These are phyloP conservation scores for Conopomorpha cramerella DNA, from an alignment of 1,140 invertebrate species.

Conservation along the genomic window DNA sequence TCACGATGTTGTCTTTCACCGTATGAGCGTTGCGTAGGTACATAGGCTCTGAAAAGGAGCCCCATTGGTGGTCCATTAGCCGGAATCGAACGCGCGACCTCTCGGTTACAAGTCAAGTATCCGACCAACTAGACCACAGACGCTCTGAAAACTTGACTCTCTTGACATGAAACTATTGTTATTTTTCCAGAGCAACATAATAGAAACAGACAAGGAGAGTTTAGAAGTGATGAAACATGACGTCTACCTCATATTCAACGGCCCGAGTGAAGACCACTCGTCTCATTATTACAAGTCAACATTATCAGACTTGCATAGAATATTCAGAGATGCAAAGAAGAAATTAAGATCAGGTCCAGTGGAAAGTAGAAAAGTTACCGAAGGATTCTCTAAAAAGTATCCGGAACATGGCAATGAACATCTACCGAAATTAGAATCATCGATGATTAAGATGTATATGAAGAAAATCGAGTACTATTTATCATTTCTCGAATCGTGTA, in stretches of 20 bases:
- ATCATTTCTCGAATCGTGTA: constrained; percentile 66
- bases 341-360: constrained; percentile 20
- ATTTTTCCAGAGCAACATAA: constrained; percentile 33
- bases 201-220: constrained; percentile 35
- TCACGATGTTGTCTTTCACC: too few relatives aligned
- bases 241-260: constrained; percentile 27
- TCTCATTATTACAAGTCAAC: constrained; percentile 49
- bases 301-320: constrained; percentile 64
- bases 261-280: constrained; percentile 29
- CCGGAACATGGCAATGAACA: constrained; percentile 44
- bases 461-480: constrained; percentile 76
- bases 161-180: too few relatives aligned
- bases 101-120: too few relatives aligned
- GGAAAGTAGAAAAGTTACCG: constrained; percentile 12
- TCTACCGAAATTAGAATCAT: constrained; percentile 55
- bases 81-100: too few relatives aligned
- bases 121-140: too few relatives aligned
- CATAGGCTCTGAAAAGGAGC: too few relatives aligned
- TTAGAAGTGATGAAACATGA: constrained; percentile 42
- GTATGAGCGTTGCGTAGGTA: too few relatives aligned
- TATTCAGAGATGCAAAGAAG: constrained; percentile 44
- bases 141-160: too few relatives aligned
- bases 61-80: too few relatives aligned
- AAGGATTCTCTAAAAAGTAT: constrained; percentile 61
- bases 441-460: constrained; percentile 60